Conservation (phyloP, 2,888 invertebrate species). For the Auanema sp. region DNA sequence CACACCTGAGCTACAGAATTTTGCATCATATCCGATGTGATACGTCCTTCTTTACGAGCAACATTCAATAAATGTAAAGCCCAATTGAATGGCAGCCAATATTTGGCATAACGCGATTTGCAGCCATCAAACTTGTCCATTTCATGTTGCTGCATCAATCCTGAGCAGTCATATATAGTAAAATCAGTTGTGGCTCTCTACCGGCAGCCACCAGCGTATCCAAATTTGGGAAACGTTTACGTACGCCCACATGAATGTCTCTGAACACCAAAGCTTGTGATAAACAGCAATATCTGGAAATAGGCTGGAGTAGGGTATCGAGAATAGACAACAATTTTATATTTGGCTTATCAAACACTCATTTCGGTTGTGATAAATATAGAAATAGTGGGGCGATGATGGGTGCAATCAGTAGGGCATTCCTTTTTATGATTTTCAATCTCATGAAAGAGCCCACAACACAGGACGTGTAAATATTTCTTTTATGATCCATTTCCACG, state of each 20-base stretch:
- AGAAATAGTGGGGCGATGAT: too few species aligned
- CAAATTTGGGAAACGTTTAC: conserved; percentile 39
- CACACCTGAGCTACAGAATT: conserved; percentile 32
- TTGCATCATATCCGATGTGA: conserved; percentile 29
- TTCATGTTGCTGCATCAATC: conserved; percentile 42
- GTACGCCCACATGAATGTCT: conserved; percentile 42
- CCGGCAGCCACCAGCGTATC: conserved; percentile 41
- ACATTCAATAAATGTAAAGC: conserved; percentile 42
- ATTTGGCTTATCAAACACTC: too few species aligned
- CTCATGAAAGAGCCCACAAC: too few species aligned
- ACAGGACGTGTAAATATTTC: too few species aligned
- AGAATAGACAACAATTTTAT: too few species aligned
- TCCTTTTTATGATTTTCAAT: too few species aligned
- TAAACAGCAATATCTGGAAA: conserved; percentile 35
- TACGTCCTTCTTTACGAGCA: conserved; percentile 32
- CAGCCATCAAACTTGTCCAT: conserved; percentile 35
- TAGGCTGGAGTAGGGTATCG: too few species aligned
- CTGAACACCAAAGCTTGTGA: conserved; percentile 47
- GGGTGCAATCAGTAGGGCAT: too few species aligned
- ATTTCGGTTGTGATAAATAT: too few species aligned
- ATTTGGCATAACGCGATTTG: conserved; percentile 44
- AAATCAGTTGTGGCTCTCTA: neutral
- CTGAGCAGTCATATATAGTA: conserved; percentile 12
- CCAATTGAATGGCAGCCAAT: conserved; percentile 60
- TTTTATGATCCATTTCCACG: too few species aligned